Evolutionary conservation across 2,888 invertebrate genomes (phyloP), one percentile per base, ranked within the genome.

Genomic region (Tipula lateralis): DNA sequence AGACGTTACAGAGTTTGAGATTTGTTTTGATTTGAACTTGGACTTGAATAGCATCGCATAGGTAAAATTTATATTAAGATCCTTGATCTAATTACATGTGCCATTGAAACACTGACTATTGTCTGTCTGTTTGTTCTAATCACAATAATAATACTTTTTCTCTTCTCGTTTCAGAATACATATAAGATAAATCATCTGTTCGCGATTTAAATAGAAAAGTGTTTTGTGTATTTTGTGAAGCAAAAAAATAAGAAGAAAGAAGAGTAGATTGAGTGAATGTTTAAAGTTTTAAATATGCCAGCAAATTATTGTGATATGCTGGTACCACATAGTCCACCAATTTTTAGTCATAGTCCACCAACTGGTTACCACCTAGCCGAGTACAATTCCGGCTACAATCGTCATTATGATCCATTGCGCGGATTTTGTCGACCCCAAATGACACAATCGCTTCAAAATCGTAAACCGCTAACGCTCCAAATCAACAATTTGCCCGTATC

Each of bases 341-440:
- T 93, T 87, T 94, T 94, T 91, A 93, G 93, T 85, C 93, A 92
- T 91, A 94, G 94, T 89, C 94, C 94, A 4, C 94, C 94, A 44
- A 92, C 93, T 85, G 92, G 92, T 86, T 93, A 93, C n/a, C n/a
- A n/a, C 88, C 89, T 94, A 39, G 89, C 92, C 84, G 93, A 93
- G 88, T 94, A 92, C 89, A 91, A 91, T 88, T 88, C 88, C 87
- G 89, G 85, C 89, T 90, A 85, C 86, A 88, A 88, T 85, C 89
- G 88, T 86, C 88, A 88, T 87, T 90, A 90, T 86, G 90, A 90
- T 85, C 86, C 85, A 86, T 86, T 88, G 85, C 88, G 88, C 85
- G 87, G 89, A 86, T 90, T 88, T 85, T 90, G 89, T 86, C 90
- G 90, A 32, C 89, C 89, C 2, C 90, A 89, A 87, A 88, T 89